A percentile compares a stretch with the other conserved stretches of the same genome.
These are phyloP conservation scores for Aleiodes leptofemur DNA, from an alignment of 2,888 invertebrate species.

Conservation along the genomic window DNA sequence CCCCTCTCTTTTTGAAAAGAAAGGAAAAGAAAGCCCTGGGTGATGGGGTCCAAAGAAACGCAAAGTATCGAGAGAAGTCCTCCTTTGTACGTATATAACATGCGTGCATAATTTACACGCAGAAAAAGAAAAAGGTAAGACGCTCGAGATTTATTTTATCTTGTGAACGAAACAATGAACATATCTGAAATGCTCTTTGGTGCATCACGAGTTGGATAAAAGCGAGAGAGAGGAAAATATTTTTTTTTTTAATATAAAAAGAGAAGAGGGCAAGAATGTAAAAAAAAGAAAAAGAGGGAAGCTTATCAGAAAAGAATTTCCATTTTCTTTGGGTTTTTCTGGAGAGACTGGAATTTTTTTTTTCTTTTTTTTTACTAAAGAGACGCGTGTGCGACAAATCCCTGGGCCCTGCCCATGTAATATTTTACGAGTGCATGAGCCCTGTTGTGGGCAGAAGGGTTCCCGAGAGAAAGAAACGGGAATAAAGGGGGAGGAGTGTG, in stretches of 20 bases:
- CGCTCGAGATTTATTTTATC: conserved; percentile 35
- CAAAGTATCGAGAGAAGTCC: conserved; percentile 28
- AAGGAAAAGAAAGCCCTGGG: conserved; percentile 32
- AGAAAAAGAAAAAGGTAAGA: conserved; percentile 11
- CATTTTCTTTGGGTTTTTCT: conserved; percentile 22
- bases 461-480: conserved; percentile 17
- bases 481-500: conserved; percentile 43
- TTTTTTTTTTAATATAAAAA: background rate
- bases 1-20: background rate
- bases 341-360: conserved; percentile 36
- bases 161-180: conserved; percentile 25
- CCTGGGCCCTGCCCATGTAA: conserved; percentile 48
- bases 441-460: conserved; percentile 56
- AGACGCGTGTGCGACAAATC: conserved; percentile 40
- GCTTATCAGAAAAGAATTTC: conserved; percentile 36
- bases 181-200: conserved; percentile 40
- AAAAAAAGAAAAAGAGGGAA: conserved; percentile 8
- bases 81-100: conserved; percentile 31
- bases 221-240: conserved; percentile 23
- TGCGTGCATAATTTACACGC: conserved; percentile 38
- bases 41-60: conserved; percentile 24
- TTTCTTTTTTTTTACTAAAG: conserved; percentile 42
- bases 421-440: conserved; percentile 59
- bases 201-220: conserved; percentile 29
- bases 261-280: conserved; percentile 26